Evolutionary conservation across 2,113 vertebrate genomes (phyloP), one percentile per base, ranked within the genome.

Genomic region (Eleginops maclovinus): DNA sequence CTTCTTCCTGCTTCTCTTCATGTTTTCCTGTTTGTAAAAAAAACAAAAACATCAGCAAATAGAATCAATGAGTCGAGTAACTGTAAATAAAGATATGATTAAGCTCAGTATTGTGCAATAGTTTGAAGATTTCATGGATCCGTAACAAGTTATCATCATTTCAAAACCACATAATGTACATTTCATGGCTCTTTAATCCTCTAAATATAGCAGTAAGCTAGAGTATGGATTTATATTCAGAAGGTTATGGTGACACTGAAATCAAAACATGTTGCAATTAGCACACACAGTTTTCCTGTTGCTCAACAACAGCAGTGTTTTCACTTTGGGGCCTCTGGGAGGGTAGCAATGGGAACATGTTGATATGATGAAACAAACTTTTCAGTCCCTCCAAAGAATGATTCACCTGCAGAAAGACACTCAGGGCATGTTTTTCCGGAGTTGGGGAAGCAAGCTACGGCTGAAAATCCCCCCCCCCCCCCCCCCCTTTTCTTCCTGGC

Each of bases 1-100:
- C 98, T 93, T 99, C 97, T 19, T 97, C 95, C 78, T 99, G 98
- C 85, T 98, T 97, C 91, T 99, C 98, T 88, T 99, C 98, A 0
- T 99, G 98, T 88, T 97, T 98, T 73, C 98, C 97, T 96, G 90
- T 76, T 63, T 2, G 41, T 36, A 36, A 36, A 40, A 26, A 61
- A n/a, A 81, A 40, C 54, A 63, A 22, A 55, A 24, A 12, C 22
- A 43, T 26, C 10, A 79, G 31, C 4, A 72, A 4, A 63, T 10
- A 11, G 28, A 28, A 28, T 28, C 28, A 21, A n/a, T 31, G 26
- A 64, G 43, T 24, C 49, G 46, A 58, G 50, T 21, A 4, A 62
- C 12, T 1, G 40, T 13, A 1, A 40, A 44, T 50, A 59, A 63
- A 43, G 9, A 28, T 14, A 44, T 70, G 7, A 47, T 15, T 2